Evolutionary conservation across 1,140 invertebrate genomes (phyloP).

Genomic region (Tribolium castaneum): DNA sequence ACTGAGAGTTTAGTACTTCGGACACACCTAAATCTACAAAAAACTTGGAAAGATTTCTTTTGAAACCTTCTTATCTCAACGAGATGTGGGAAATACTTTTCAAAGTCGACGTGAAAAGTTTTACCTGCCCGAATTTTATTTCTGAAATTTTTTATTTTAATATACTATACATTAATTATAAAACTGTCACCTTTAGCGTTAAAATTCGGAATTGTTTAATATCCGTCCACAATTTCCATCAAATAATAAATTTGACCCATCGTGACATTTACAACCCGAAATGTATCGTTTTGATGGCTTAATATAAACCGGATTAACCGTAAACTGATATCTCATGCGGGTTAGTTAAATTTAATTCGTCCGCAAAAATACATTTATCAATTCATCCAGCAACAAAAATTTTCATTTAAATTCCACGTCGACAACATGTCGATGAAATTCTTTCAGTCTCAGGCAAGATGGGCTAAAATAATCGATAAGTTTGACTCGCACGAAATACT

Average conservation of each 20-base stretch:
- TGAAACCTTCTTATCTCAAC: neutral
- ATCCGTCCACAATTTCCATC: neutral
- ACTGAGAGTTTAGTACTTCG: neutral
- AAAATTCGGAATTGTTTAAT: too few species aligned
- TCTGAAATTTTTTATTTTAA: too few species aligned
- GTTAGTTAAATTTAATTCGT: constrained; percentile 8
- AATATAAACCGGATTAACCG: constrained; percentile 5
- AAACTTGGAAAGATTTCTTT: neutral
- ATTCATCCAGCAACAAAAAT: constrained; percentile 8
- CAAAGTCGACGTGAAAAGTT: neutral
- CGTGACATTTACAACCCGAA: neutral
- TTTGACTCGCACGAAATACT: too few species aligned
- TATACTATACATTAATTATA: neutral
- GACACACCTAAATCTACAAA: neutral
- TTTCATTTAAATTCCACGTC: constrained; percentile 32
- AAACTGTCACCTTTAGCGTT: neutral
- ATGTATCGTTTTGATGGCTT: neutral
- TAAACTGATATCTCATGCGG: neutral
- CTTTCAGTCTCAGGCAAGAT: neutral
- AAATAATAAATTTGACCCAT: neutral
- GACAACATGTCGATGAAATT: constrained; percentile 22
- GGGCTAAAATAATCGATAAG: neutral
- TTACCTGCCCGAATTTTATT: neutral
- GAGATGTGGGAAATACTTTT: neutral
- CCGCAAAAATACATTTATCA: constrained; percentile 2